Evolutionary conservation across 2,113 vertebrate species (phyloP), one percentile per base, ranked within the genome.

Genomic region (Progne subis): DNA sequence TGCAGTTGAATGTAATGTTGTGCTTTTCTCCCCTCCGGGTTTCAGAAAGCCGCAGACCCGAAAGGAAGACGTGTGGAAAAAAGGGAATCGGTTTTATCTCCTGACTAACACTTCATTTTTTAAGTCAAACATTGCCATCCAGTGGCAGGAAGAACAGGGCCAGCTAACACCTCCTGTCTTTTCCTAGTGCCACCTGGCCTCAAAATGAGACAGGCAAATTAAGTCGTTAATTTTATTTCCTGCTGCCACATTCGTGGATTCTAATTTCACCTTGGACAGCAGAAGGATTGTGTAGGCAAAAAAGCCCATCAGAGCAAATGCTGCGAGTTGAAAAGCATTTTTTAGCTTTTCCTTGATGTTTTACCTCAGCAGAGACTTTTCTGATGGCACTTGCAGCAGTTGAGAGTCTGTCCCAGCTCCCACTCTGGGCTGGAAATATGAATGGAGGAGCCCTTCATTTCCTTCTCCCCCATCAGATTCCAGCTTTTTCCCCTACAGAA

Each of bases 101-200:
- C 28, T 18, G 56, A 3, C 5, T 9, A 11, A 17, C 6, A 7
- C 2, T 60, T 59, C 8, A 11, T 12, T 83, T 91, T 90, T 88
- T 43, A 56, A 67, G 74, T 92, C 93, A 76, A 95, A 97, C 19
- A 96, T 85, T 95, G 97, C 97, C 97, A 97, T 93, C 97, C 92
- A 92, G 92, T 93, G 97, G 96, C 71, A 56, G 18, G 21, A 93
- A 41, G 47, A 86, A 8, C 8, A 2, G 20, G 4, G 68, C 41
- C 75, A 55, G 0, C 15, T 19, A 55, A 80, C 32, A 86, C 64
- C 91, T 43, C 20, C 29, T 53, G 18, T 8, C 49, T 49, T 49
- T 24, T 71, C 3, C 25, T n/a, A 14, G n/a, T 31, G 55, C 29
- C 41, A 39, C 31, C 56, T 37, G 31, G 39, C 15, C 25, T 72